Base-by-base conservation (phyloP, 1,140 invertebrate species). In the Musca domestica region DNA sequence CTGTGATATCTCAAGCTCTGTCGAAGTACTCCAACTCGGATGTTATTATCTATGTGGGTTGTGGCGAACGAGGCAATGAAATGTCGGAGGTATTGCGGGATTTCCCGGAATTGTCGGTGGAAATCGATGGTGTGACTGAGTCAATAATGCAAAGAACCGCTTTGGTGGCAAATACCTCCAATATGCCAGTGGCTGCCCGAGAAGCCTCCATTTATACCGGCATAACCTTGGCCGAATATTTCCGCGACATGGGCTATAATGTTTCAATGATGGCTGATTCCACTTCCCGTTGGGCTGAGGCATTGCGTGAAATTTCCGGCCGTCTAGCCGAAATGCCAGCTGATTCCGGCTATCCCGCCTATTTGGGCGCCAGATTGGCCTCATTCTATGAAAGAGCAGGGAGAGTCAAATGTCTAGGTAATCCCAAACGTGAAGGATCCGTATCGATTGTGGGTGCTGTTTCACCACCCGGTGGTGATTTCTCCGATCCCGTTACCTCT, bases 141-240 rank as follows among this genome's bases (percentile, higher is more conserved):
- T 98, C 95, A 66, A 99, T 99, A 82, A 99, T 99, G 97, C 98
- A 98, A 84, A 90, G 97, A 85, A 99, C 97, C 4, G 92, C 96
- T 34, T 84, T 94, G 3, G 91, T 94, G 41, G 92, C 92, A 54
- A 94, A 94, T 78, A 93, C 92, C 23, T 93, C 91, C 14, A 94
- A 94, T 86, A 94, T 94, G 92, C 92, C 92, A 83, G 92, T 94
- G 49, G 92, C 92, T 81, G 92, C 92, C 74, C 85, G 92, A 81
- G 92, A 94, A 83, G 92, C 92, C 71, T 93, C 91, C 64, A 92
- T 94, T 77, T 94, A 94, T 80, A 94, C 92, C 69, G 92, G 89
- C 75, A 92, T 92, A 71, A 92, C 90, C 1, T 74, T 93, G 3
- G 89, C 90, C 47, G 91, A 93, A 80, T 93, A 93, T 75, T 93